phyloP scores from a whole-genome alignment of 1,140 invertebrate genomes.

The Chironomus striatipennis region DNA sequence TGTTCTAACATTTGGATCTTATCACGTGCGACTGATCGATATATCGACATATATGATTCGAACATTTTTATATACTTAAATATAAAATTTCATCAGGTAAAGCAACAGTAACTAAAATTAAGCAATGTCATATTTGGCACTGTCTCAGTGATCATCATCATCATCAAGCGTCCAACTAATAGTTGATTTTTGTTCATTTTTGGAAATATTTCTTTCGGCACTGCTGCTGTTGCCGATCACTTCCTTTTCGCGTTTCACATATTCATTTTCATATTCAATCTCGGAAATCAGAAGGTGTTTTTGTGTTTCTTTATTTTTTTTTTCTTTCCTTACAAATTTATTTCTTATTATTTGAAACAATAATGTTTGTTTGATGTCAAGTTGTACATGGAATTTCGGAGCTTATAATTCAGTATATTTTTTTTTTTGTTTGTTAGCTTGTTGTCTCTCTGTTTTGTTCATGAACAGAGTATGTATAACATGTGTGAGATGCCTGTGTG shows the following conservation, averaged over 20 bases:
- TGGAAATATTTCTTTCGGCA: neutral
- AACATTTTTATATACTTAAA: too few relatives aligned
- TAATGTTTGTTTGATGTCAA: neutral
- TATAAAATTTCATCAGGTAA: too few relatives aligned
- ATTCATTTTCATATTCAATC: neutral
- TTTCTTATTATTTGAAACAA: neutral
- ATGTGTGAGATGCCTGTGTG: neutral
- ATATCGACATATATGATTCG: neutral
- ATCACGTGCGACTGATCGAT: neutral
- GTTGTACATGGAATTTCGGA: slow-evolving; percentile 4
- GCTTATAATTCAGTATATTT: neutral
- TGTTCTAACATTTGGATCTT: neutral
- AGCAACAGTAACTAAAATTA: neutral
- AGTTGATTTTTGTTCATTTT: slow-evolving; percentile 2
- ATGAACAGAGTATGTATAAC: slow-evolving; percentile 12
- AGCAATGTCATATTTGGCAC: neutral
- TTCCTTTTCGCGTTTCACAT: too few relatives aligned
- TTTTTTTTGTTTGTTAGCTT: neutral
- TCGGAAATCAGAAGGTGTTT: slow-evolving; percentile 6
- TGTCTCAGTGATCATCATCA: neutral
- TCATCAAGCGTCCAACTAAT: neutral
- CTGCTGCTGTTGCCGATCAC: too few relatives aligned
- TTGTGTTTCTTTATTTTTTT: too few relatives aligned
- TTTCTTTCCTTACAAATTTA: slow-evolving; percentile 7
- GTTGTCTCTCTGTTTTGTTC: neutral